These are phyloP conservation scores for Sardina pilchardus DNA, from an alignment of 2,113 vertebrate species.

Conservation along the genomic window DNA sequence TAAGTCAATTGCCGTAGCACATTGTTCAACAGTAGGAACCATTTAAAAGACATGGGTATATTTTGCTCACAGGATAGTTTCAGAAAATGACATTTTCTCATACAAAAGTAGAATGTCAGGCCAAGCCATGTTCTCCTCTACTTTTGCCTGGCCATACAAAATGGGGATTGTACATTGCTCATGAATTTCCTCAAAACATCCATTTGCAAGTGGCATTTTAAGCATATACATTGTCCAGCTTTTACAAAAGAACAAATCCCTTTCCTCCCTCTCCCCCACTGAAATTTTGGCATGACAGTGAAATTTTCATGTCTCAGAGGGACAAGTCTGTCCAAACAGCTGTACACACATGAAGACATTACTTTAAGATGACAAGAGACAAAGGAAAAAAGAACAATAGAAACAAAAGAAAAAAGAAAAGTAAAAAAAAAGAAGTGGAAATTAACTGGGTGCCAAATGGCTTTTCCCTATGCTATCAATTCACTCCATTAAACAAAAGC, in stretches of 20 bases:
- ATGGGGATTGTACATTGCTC: constrained; percentile 78
- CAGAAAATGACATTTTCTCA: constrained; percentile 65
- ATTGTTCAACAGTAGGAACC: constrained; percentile 71
- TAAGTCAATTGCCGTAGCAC: constrained; percentile 59
- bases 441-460: constrained; percentile 39
- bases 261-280: constrained; percentile 61
- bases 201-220: constrained; percentile 66
- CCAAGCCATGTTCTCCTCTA: constrained; percentile 55
- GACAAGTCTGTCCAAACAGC: constrained; percentile 41
- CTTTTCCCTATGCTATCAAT: constrained; percentile 30
- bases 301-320: constrained; percentile 42
- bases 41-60: constrained; percentile 58
- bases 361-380: constrained; percentile 13
- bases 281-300: constrained; percentile 73
- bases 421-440: constrained; percentile 30
- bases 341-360: constrained; percentile 37
- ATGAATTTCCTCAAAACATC: constrained; percentile 58
- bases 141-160: constrained; percentile 61
- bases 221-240: constrained; percentile 73
- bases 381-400: neutral
- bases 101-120: constrained; percentile 74
- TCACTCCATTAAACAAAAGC: constrained; percentile 17
- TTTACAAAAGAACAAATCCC: constrained; percentile 65
- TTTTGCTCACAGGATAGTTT: constrained; percentile 72
- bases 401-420: neutral